phyloP scores from a whole-genome alignment of 2,888 invertebrate species.

The Andrena fulva region DNA sequence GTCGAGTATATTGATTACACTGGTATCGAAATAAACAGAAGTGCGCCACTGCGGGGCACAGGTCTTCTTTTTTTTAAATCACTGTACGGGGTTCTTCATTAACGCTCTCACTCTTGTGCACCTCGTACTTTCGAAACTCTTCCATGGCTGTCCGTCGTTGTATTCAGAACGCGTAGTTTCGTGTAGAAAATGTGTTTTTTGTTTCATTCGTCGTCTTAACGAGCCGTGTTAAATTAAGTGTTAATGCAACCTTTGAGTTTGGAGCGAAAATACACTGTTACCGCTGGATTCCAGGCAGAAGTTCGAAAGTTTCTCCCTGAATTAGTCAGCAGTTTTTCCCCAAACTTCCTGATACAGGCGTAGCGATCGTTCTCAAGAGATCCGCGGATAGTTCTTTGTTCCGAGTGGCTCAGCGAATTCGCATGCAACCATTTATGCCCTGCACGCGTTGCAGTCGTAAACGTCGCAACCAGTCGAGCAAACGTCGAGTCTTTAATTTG shows the following conservation, averaged over 20 bases:
- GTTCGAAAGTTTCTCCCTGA: constrained; percentile 43
- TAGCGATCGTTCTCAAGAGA: constrained; percentile 52
- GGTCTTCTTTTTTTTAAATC: not conserved
- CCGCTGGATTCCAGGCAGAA: not conserved
- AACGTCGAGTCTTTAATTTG: constrained; percentile 20
- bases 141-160: constrained; percentile 1
- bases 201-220: not conserved
- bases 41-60: not conserved
- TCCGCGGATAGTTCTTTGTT: constrained; percentile 37
- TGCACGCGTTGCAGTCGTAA: constrained; percentile 13
- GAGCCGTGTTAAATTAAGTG: not conserved
- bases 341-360: constrained; percentile 38
- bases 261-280: not conserved
- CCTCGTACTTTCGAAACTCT: constrained; percentile 17
- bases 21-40: constrained; percentile 34
- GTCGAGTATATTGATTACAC: constrained; percentile 38
- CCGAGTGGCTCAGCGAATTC: constrained; percentile 6
- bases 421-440: constrained; percentile 27
- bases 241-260: constrained; percentile 9
- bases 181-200: constrained; percentile 21
- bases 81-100: not conserved
- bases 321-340: constrained; percentile 49
- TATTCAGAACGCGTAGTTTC: constrained; percentile 11
- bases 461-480: constrained; percentile 17
- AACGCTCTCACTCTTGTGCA: not conserved